Evolutionary conservation across 2,888 invertebrate genomes (phyloP), one percentile per base, ranked within the genome.

Genomic region (Chymomyza fuscimana): DNA sequence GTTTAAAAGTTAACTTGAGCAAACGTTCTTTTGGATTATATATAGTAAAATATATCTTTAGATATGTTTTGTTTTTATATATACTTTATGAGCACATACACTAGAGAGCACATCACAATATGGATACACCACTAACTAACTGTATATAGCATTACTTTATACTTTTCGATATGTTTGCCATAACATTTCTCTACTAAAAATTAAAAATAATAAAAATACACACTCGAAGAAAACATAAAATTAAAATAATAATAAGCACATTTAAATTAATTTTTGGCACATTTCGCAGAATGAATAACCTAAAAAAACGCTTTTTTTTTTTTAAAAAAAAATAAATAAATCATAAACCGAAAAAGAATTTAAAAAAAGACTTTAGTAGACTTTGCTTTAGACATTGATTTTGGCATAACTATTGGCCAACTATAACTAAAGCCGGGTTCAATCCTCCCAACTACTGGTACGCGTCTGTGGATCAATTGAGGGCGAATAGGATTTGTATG

Each of bases 401-500:
- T 59, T 67, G 7, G 61, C 62, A 36, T 32, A 25, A 22, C 16
- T 15, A 10, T n/a, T 32, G 40, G 7, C 36, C n/a, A 51, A 5
- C 32, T 32, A 32, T 36, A 1, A 2, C 50, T 83, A 90, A 40
- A 90, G 71, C 36, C 81, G 80, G 40, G 88, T 91, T 91, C 91
- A 91, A 77, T 92, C 91, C 83, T 92, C 91, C 91, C 91, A 92
- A 85, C 91, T 92, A 87, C 90, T 91, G 81, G 91, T 91, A 77
- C 92, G 83, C 61, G 92, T 91, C 79, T 91, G 91, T 10, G 92
- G 92, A 86, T 92, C 92, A 72, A 92, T 92, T 65, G 92, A 91
- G 72, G 92, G 93, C 80, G 84, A 93, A 90, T 95, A 95, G 29
- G 95, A 94, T 91, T 95, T 95, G 91, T 95, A 95, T 2, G 95